phyloP scores from a whole-genome alignment of 1,140 invertebrate genomes.

The Tachypleus tridentatus region DNA sequence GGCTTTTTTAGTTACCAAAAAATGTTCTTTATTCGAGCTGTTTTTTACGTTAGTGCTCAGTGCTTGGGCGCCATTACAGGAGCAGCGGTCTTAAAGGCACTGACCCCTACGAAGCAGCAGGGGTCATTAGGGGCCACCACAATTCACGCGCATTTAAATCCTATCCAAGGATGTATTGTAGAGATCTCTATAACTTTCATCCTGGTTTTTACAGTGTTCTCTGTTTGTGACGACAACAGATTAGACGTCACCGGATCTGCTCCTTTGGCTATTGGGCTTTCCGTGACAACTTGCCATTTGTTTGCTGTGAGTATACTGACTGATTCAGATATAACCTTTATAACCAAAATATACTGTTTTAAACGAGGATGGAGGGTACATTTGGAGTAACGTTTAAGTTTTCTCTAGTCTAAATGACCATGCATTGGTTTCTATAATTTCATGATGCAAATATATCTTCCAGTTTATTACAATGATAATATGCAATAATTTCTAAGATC shows the following conservation, averaged over 20 bases:
- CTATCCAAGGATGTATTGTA: constrained; percentile 62
- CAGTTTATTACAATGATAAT: no score
- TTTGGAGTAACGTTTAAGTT: no score
- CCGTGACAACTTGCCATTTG: constrained; percentile 70
- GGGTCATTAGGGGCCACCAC: constrained; percentile 44
- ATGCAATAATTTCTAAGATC: no score
- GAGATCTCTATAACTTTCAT: constrained; percentile 80
- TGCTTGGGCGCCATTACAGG: constrained; percentile 62
- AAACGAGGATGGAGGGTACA: no score
- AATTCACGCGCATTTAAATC: constrained; percentile 35
- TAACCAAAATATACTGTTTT: no score
- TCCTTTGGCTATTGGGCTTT: constrained; percentile 75
- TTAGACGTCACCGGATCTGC: constrained; percentile 69
- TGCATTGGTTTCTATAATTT: no score
- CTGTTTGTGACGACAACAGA: constrained; percentile 55
- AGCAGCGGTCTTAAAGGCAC: constrained; percentile 30
- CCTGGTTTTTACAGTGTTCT: constrained; percentile 73
- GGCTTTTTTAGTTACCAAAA: constrained; percentile 62
- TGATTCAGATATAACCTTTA: no score
- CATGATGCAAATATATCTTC: no score
- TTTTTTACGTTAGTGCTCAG: constrained; percentile 64
- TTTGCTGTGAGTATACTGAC: constrained; percentile 51
- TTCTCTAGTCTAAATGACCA: no score
- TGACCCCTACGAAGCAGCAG: constrained; percentile 38
- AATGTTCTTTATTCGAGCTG: constrained; percentile 58